A percentile compares a stretch with the other conserved stretches of the same genome.
These are phyloP conservation scores for Discoglossus pictus DNA, from an alignment of 2,797 vertebrate genomes.

Conservation along the genomic window DNA sequence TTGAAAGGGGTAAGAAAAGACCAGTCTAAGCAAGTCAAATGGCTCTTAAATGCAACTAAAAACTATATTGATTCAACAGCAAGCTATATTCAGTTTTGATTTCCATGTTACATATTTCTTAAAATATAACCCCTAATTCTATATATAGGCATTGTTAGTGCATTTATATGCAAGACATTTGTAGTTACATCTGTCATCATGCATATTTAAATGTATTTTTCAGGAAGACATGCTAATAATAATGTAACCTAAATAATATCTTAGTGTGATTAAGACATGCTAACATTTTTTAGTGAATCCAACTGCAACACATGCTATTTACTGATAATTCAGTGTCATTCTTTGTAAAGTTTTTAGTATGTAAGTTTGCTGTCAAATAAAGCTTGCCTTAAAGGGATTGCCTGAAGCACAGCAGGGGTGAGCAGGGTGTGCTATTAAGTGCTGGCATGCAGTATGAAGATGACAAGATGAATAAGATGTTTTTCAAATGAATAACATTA, in stretches of 20 bases:
- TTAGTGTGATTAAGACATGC: constrained; percentile 37
- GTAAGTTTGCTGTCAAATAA: constrained; percentile 44
- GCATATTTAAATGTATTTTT: constrained; percentile 10
- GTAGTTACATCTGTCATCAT: neutral
- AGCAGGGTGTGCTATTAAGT: constrained; percentile 46
- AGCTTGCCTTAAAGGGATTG: constrained; percentile 38
- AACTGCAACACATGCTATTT: constrained; percentile 32
- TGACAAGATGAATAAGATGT: constrained; percentile 50
- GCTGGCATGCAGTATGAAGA: constrained; percentile 41
- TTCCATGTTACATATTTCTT: too few species aligned
- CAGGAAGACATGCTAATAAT: constrained; percentile 34
- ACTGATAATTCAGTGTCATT: constrained; percentile 45
- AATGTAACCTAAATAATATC: constrained; percentile 32
- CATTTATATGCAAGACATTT: too few species aligned
- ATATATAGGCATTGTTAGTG: too few species aligned
- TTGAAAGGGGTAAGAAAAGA: too few species aligned
- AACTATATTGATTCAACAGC: too few species aligned
- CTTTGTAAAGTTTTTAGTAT: constrained; percentile 32
- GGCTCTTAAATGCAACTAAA: too few species aligned
- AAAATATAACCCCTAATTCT: too few species aligned
- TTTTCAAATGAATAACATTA: constrained; percentile 33
- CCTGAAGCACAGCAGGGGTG: constrained; percentile 47
- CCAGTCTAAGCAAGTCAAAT: too few species aligned
- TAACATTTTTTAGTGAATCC: constrained; percentile 18
- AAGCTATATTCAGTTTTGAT: too few species aligned